Percentiles rank a stretch among this genome's conserved stretches.
Evolutionary conservation across 1,140 invertebrate species (phyloP).

Genomic region (Melitaea cinxia): DNA sequence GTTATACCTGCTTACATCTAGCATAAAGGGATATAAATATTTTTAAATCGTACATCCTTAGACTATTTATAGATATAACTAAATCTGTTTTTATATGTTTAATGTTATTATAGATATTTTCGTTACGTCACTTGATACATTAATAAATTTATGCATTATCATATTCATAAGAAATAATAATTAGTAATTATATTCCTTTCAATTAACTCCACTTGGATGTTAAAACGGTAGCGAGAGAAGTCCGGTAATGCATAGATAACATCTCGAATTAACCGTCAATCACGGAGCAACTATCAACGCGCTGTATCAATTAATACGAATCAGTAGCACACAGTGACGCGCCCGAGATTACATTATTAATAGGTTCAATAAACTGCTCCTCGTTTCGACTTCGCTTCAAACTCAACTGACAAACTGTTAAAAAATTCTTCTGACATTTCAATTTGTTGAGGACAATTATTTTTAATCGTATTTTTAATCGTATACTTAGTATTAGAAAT

Average conservation of each 20-base stretch:
- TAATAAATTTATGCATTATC: no score
- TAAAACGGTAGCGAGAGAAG: conserved; percentile 48
- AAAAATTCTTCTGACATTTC: conserved; percentile 3
- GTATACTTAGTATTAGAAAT: not conserved
- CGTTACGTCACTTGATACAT: no score
- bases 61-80: not conserved
- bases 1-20: not conserved
- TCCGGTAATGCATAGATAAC: conserved; percentile 70
- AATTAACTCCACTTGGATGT: conserved; percentile 27
- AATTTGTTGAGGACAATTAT: not conserved
- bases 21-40: not conserved
- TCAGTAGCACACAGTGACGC: conserved; percentile 69
- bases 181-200: conserved; percentile 3
- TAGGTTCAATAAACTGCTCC: conserved; percentile 62
- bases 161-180: conserved; percentile 11
- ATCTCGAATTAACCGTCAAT: conserved; percentile 77
- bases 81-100: not conserved
- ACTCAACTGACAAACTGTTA: not conserved
- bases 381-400: conserved; percentile 34
- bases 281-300: conserved; percentile 70
- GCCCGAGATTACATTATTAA: conserved; percentile 69
- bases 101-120: no score
- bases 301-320: conserved; percentile 76
- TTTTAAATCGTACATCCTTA: not conserved
- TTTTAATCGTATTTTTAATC: not conserved